Evolutionary conservation across 2,113 vertebrate species (phyloP).

Genomic region (Psophia crepitans): DNA sequence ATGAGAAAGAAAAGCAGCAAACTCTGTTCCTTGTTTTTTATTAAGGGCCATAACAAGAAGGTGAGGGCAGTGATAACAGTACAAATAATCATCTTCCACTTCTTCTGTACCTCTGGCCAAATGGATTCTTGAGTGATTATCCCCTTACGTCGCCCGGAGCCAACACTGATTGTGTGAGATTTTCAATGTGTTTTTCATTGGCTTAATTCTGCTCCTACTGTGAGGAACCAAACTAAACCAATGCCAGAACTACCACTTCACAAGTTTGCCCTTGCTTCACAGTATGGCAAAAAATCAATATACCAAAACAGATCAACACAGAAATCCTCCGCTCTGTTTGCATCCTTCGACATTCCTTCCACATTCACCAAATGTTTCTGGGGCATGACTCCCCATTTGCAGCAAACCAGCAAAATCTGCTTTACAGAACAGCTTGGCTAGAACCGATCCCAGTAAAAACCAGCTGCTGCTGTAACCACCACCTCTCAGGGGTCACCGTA

Average conservation of each 20-base stretch:
- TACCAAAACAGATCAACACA: not conserved
- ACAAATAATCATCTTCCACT: constrained; percentile 10
- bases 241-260: constrained; percentile 25
- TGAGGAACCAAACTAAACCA: constrained; percentile 3
- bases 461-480: not conserved
- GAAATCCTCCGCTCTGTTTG: not conserved
- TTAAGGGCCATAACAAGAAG: not conserved
- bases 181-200: constrained; percentile 53
- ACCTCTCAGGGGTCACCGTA: rapidly evolving
- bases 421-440: not conserved
- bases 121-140: constrained; percentile 58
- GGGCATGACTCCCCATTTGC: rapidly evolving
- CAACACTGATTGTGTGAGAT: constrained; percentile 8
- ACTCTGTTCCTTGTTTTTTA: not conserved
- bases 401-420: not conserved
- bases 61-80: constrained; percentile 3
- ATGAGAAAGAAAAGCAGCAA: not conserved
- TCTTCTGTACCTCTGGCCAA: constrained; percentile 25
- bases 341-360: not conserved
- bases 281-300: constrained; percentile 21
- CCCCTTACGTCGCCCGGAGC: constrained; percentile 36
- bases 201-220: constrained; percentile 44
- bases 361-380: rapidly evolving
- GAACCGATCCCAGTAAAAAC: rapidly evolving
- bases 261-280: constrained; percentile 4